phyloP scores from a whole-genome alignment of 2,888 invertebrate species.

The Syrista parreyssii region DNA sequence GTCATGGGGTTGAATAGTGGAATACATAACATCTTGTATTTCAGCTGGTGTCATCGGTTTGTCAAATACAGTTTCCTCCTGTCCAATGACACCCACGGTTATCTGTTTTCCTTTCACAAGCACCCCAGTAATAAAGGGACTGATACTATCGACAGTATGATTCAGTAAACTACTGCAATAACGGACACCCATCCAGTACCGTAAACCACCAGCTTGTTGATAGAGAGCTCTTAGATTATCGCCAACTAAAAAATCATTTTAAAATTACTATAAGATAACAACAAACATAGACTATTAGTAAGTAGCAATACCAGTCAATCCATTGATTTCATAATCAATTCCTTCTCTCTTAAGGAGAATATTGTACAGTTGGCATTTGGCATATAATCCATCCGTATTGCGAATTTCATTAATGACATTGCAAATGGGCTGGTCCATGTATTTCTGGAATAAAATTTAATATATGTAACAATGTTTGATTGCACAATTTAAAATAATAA shows the following conservation, averaged over 20 bases:
- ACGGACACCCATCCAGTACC: slow-evolving; percentile 93
- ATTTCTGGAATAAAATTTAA: slow-evolving; percentile 66
- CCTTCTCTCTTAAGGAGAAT: slow-evolving; percentile 86
- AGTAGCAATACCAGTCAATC: slow-evolving; percentile 58
- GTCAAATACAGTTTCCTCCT: slow-evolving; percentile 95
- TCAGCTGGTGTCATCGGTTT: slow-evolving; percentile 97
- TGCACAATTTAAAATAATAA: slow-evolving; percentile 2
- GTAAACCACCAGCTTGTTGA: slow-evolving; percentile 84
- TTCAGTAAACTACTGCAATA: slow-evolving; percentile 93
- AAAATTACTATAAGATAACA: neutral
- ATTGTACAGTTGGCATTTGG: slow-evolving; percentile 86
- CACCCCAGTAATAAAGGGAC: slow-evolving; percentile 97
- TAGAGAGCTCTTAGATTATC: slow-evolving; percentile 80
- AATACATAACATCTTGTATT: slow-evolving; percentile 92
- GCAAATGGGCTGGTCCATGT: slow-evolving; percentile 74
- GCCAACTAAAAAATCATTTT: slow-evolving; percentile 68
- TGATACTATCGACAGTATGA: slow-evolving; percentile 97
- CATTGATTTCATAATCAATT: slow-evolving; percentile 78
- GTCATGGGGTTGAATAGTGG: slow-evolving; percentile 89
- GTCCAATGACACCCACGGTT: slow-evolving; percentile 94
- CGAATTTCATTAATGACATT: slow-evolving; percentile 82
- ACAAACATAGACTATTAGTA: neutral
- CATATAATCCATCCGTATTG: slow-evolving; percentile 78
- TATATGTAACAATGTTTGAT: slow-evolving; percentile 3
- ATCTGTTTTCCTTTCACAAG: slow-evolving; percentile 97